phyloP scores from a whole-genome alignment of 1,140 invertebrate species.

The Planococcus citri region DNA sequence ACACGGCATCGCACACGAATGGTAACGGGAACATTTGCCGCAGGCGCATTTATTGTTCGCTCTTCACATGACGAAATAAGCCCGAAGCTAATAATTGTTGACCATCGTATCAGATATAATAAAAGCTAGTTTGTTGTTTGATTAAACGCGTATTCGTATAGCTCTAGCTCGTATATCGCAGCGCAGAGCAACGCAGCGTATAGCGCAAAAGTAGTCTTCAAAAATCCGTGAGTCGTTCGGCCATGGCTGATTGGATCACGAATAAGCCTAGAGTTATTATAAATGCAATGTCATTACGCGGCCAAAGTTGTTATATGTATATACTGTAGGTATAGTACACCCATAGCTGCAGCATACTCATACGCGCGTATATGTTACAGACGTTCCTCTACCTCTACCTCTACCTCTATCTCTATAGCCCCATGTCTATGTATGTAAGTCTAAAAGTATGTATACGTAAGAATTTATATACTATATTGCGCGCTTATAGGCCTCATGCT shows the following conservation, averaged over 20 bases:
- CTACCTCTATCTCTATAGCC: too few species aligned
- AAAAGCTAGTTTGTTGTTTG: conserved; percentile 15
- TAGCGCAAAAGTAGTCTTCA: conserved; percentile 14
- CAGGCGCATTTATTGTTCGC: conserved; percentile 15
- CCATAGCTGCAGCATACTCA: too few species aligned
- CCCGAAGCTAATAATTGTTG: conserved; percentile 19
- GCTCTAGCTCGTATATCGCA: too few species aligned
- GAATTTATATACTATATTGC: background rate
- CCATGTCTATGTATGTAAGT: too few species aligned
- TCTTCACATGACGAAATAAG: conserved; percentile 17
- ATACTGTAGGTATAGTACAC: too few species aligned
- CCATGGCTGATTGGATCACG: conserved; percentile 15
- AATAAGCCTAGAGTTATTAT: conserved; percentile 19
- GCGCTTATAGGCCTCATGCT: conserved; percentile 6
- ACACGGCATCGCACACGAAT: conserved; percentile 9
- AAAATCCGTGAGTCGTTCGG: conserved; percentile 16
- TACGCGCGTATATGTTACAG: too few species aligned
- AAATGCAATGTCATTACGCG: conserved; percentile 17
- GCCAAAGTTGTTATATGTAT: conserved; percentile 11
- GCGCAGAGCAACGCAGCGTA: background rate
- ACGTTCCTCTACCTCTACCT: too few species aligned
- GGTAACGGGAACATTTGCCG: conserved; percentile 14
- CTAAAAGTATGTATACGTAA: too few species aligned
- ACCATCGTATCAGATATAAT: conserved; percentile 15
- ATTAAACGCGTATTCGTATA: background rate